A percentile compares a stretch with the other conserved stretches of the same genome.
These are phyloP conservation scores for Tokudaia tokunoshimensis DNA, from an alignment of 2,797 vertebrate species.

Conservation along the genomic window DNA sequence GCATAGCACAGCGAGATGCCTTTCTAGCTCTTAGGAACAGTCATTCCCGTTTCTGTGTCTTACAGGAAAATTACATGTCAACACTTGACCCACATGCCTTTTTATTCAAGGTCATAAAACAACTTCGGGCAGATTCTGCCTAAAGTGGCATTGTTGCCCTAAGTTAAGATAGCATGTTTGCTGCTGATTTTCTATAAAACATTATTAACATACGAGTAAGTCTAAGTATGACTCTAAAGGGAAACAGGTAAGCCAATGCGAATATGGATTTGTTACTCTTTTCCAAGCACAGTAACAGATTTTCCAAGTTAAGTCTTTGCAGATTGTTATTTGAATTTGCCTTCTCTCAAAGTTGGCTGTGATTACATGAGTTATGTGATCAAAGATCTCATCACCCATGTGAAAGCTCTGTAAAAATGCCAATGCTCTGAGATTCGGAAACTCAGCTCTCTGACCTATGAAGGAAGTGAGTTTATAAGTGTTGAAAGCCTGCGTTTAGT, in stretches of 20 bases:
- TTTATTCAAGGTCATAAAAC: slow-evolving; percentile 35
- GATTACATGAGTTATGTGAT: neutral
- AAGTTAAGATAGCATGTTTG: slow-evolving; percentile 31
- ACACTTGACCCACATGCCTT: neutral
- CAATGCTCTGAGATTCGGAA: slow-evolving; percentile 15
- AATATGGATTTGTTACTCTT: slow-evolving; percentile 21
- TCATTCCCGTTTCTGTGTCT: slow-evolving; percentile 14
- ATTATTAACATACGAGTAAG: slow-evolving; percentile 10
- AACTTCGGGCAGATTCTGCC: neutral
- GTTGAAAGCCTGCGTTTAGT: neutral
- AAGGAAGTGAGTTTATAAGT: neutral
- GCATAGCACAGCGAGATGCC: neutral
- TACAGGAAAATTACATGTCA: slow-evolving; percentile 16
- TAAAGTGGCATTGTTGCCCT: neutral
- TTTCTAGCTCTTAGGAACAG: neutral
- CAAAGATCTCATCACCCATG: neutral
- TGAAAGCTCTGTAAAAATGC: slow-evolving; percentile 52
- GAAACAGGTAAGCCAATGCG: neutral
- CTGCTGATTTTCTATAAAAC: neutral
- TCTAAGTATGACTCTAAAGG: neutral
- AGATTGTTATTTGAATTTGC: slow-evolving; percentile 36
- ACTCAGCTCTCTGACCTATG: neutral
- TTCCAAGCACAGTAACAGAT: neutral
- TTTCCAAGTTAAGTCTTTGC: slow-evolving; percentile 50
- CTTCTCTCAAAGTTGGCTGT: neutral